Conservation (phyloP, 2,113 vertebrate species). For the Potamarius usumacintae region DNA sequence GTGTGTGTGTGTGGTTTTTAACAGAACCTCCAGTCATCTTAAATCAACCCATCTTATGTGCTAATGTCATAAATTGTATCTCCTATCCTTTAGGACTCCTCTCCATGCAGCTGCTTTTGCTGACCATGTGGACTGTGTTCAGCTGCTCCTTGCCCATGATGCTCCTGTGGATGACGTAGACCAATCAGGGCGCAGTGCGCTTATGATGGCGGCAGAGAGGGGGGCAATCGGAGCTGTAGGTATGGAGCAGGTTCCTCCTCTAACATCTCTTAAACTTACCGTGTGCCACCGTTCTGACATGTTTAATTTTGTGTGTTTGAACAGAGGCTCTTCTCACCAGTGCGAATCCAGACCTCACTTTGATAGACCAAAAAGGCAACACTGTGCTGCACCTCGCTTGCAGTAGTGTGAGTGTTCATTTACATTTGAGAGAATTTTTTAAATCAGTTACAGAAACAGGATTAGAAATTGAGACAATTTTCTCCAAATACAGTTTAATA, state of each 20-base stretch:
- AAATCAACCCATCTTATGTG: not conserved
- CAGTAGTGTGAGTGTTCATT: slow-evolving; percentile 81
- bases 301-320: not conserved
- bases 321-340: slow-evolving; percentile 86
- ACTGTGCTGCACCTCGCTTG: slow-evolving; percentile 91
- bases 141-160: slow-evolving; percentile 86
- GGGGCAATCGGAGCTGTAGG: slow-evolving; percentile 81
- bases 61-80: not conserved
- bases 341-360: slow-evolving; percentile 76
- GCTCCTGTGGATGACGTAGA: slow-evolving; percentile 81
- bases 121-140: slow-evolving; percentile 86
- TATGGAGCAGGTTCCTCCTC: slow-evolving; percentile 54
- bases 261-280: slow-evolving; percentile 14
- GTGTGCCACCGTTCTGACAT: not conserved
- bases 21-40: not conserved
- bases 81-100: slow-evolving; percentile 74
- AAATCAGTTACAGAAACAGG: not conserved
- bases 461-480: not conserved
- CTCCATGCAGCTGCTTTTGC: slow-evolving; percentile 91
- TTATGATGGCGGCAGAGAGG: slow-evolving; percentile 88
- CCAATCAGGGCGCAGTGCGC: slow-evolving; percentile 77
- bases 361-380: slow-evolving; percentile 86
- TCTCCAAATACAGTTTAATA: not conserved
- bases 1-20: not conserved
- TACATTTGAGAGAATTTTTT: not conserved